phyloP scores from a whole-genome alignment of 2,888 invertebrate species.

The Conistra vaccinii region DNA sequence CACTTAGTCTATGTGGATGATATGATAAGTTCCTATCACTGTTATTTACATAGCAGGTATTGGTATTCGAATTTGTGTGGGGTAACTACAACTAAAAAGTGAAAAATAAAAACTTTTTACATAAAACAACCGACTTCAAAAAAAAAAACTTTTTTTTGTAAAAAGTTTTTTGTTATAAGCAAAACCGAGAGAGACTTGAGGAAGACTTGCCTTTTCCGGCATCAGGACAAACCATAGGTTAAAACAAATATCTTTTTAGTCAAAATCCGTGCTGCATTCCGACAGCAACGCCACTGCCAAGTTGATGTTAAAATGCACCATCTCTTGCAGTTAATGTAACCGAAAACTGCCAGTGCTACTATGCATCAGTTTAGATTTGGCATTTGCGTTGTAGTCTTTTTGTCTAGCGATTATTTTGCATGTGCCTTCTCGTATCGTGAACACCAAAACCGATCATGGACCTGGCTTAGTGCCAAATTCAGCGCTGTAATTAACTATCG shows the following conservation, averaged over 20 bases:
- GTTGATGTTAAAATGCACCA: neutral
- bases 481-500: slow-evolving; percentile 44
- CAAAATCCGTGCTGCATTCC: neutral
- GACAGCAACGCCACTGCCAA: neutral
- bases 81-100: too few species aligned
- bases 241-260: neutral
- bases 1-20: too few species aligned
- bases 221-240: neutral
- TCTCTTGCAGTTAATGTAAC: neutral
- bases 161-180: too few species aligned
- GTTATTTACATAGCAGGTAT: too few species aligned
- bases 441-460: slow-evolving; percentile 37
- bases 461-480: slow-evolving; percentile 35
- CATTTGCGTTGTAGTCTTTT: slow-evolving; percentile 12
- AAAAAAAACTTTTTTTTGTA: too few species aligned
- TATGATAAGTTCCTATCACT: too few species aligned
- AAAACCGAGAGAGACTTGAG: too few species aligned
- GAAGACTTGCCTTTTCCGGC: neutral
- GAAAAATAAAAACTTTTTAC: too few species aligned
- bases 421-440: slow-evolving; percentile 11
- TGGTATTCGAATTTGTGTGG: too few species aligned
- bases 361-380: neutral
- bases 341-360: neutral
- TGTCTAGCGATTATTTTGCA: slow-evolving; percentile 33
- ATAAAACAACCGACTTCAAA: too few species aligned